A percentile compares a stretch with the other conserved stretches of the same genome.
Conservation (phyloP, 1,140 invertebrate species). For the Rhyzopertha dominica region DNA sequence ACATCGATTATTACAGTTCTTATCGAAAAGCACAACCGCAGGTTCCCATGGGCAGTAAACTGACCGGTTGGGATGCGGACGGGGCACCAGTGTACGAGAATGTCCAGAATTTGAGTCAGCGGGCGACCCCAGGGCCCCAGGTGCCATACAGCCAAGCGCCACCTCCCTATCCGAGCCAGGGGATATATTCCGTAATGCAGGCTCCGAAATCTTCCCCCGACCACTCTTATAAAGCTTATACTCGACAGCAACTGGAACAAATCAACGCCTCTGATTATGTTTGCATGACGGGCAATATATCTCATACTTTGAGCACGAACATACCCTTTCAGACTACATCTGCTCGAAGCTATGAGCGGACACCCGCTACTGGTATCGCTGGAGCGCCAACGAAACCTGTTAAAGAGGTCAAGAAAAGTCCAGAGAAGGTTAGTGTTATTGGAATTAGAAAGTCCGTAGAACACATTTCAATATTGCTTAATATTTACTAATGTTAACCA, state of each 20-base stretch:
- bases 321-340: slow-evolving; percentile 41
- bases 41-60: slow-evolving; percentile 55
- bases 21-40: slow-evolving; percentile 49
- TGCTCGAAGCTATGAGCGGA: slow-evolving; percentile 42
- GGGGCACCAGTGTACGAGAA: slow-evolving; percentile 69
- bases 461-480: too few relatives aligned
- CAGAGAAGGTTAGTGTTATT: slow-evolving; percentile 24
- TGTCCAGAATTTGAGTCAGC: slow-evolving; percentile 54
- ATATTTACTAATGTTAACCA: too few relatives aligned
- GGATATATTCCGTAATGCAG: slow-evolving; percentile 37
- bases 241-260: slow-evolving; percentile 49
- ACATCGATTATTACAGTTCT: slow-evolving; percentile 66
- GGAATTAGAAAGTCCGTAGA: too few relatives aligned
- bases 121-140: slow-evolving; percentile 34
- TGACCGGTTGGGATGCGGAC: slow-evolving; percentile 36
- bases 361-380: slow-evolving; percentile 39
- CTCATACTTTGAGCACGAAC: slow-evolving; percentile 37
- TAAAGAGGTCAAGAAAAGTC: slow-evolving; percentile 20
- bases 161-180: slow-evolving; percentile 33
- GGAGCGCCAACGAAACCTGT: slow-evolving; percentile 36
- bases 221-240: slow-evolving; percentile 27
- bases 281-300: slow-evolving; percentile 61
- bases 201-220: slow-evolving; percentile 13
- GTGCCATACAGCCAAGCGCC: slow-evolving; percentile 28
- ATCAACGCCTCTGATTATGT: slow-evolving; percentile 66